Evolutionary conservation across 2,888 invertebrate species (phyloP), one percentile per base, ranked within the genome.

Genomic region (Tachina fera): DNA sequence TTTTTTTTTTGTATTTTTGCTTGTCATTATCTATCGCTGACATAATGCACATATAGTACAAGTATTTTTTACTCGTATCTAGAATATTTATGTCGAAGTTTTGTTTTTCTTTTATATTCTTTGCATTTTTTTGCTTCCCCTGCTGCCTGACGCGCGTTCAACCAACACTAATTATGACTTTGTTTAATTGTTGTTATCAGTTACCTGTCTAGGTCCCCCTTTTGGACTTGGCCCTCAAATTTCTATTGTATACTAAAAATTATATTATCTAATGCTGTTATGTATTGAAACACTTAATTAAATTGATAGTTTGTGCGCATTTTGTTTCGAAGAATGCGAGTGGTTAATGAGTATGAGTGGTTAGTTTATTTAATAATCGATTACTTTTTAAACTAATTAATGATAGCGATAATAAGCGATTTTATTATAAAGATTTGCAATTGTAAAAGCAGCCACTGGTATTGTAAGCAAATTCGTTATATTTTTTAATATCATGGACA

Each of bases 261-360:
- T 16, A 58, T 77, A 67, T 84, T 84, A 84, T 84, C 84, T 77
- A 41, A 31, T 43, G 47, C 16, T 51, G 19, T 22, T 71, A n/a
- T 72, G 53, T 71, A 9, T 67, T 49, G 56, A 81, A 81, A 63
- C 68, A 76, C 77, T 84, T 45, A 76, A 72, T 81, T 45, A 63
- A 85, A 81, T 81, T 77, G 63, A 70, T 74, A 85, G 77, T 61
- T 81, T 84, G 72, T 84, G 84, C 80, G 61, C 80, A 72, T 61
- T 84, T 84, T 65, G 65, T 72, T 77, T 16, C 16, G 22, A 53
- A 70, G 39, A n/a, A 51, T 19, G 56, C 9, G 43, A 11, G 1
- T 16, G 19, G 41, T 31, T 31, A 31, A 6, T 31, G 31, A 5
- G 43, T n/a, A n/a, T n/a, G n/a, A n/a, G n/a, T n/a, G n/a, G n/a